Conservation (phyloP, 2,888 invertebrate species). For the Torymus aiolomorphi region DNA sequence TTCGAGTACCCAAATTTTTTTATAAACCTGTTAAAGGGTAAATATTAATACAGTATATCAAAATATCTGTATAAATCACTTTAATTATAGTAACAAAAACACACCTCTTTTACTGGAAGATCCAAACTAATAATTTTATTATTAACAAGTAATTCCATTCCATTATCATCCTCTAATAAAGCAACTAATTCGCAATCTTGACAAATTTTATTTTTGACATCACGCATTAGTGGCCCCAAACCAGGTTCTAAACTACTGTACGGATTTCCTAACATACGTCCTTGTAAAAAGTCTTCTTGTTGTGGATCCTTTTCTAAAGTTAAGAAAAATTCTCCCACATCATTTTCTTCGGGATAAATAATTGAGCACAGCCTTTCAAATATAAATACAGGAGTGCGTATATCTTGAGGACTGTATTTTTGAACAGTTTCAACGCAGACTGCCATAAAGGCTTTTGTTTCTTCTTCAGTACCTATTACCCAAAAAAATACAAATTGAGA, state of each 20-base stretch:
- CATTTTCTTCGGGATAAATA: slow-evolving; percentile 98
- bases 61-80: neutral
- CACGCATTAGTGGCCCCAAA: slow-evolving; percentile 97
- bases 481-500: neutral
- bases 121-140: slow-evolving; percentile 99
- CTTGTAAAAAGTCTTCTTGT: slow-evolving; percentile 98
- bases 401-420: slow-evolving; percentile 92
- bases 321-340: slow-evolving; percentile 96
- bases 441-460: slow-evolving; percentile 97
- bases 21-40: slow-evolving; percentile 79
- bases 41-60: neutral
- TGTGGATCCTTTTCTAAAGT: slow-evolving; percentile 98
- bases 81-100: slow-evolving; percentile 4
- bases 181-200: slow-evolving; percentile 99
- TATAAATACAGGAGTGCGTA: slow-evolving; percentile 97
- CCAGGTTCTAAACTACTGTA: slow-evolving; percentile 96
- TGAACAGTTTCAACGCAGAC: slow-evolving; percentile 97
- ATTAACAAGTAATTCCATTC: slow-evolving; percentile 97
- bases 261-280: slow-evolving; percentile 88
- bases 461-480: slow-evolving; percentile 89
- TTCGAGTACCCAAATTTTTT: slow-evolving; percentile 87
- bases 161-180: slow-evolving; percentile 97
- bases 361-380: slow-evolving; percentile 98
- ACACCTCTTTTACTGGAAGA: slow-evolving; percentile 93
- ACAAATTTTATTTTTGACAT: slow-evolving; percentile 99